Evolutionary conservation across 1,140 invertebrate species (phyloP), one percentile per base, ranked within the genome.

Genomic region (Drosophila oshimai): DNA sequence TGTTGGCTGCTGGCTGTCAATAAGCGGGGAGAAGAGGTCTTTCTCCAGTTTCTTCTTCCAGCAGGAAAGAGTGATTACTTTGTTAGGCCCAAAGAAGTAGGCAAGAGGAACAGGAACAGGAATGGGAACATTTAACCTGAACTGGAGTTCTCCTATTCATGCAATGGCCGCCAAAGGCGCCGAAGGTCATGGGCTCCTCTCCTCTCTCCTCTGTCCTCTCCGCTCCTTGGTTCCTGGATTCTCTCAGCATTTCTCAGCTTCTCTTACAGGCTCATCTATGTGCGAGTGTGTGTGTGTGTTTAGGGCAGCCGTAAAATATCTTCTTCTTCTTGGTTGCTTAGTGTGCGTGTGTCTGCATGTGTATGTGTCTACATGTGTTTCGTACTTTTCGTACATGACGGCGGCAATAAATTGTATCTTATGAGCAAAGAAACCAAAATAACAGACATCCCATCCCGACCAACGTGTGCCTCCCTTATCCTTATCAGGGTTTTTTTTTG

Each of bases 321-420:
- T 67, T 54, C 54, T 54, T 46, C 64, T 73, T 55, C 46, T 5
- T 57, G 6, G n/a, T n/a, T n/a, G n/a, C n/a, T n/a, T n/a, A 34
- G 6, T 26, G 18, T 34, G 12, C 26, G 17, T 61, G 28, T 60
- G 18, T 60, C 22, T 68, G 13, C 58, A 17, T 45, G 47, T 45
- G 42, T 41, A 26, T 22, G 55, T 75, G 57, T 57, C 34, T 73
- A 51, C 69, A 79, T 69, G 61, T 73, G 70, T 69, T 61, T 75
- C 47, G 34, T 53, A 44, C 51, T 60, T 67, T 54, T 46, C 46
- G 55, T 68, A 75, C 83, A 75, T 86, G 75, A 65, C 64, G 79
- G 74, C 57, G 61, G 84, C 83, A 89, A 88, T 88, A 88, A 88
- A 88, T 88, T 88, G 69, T 79, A 78, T 88, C 83, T 88, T 89